Percentiles rank a stretch among this genome's conserved stretches.
Evolutionary conservation across 2,888 invertebrate species (phyloP).

Genomic region (Prosopocoilus inquinatus): DNA sequence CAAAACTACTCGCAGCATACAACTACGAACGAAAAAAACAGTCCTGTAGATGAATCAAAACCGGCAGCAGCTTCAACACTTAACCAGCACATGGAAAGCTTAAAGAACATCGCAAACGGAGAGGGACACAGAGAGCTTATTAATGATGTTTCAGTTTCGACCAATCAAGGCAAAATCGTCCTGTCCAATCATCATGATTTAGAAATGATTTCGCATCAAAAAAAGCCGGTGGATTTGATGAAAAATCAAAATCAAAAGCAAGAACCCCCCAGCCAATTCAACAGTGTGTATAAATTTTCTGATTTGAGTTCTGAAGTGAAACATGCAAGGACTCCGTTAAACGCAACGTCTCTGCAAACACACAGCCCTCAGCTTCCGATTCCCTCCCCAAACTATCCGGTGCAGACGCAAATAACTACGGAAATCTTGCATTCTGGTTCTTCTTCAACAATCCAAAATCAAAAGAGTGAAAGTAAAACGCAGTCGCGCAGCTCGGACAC

Average conservation of each 20-base stretch:
- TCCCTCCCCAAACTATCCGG: slow-evolving; percentile 46
- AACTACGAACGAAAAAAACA: background rate
- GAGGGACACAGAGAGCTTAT: background rate
- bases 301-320: slow-evolving; percentile 43
- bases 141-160: background rate
- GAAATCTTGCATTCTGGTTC: slow-evolving; percentile 5
- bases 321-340: slow-evolving; percentile 43
- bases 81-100: background rate
- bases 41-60: background rate
- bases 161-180: background rate
- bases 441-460: background rate
- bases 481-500: slow-evolving; percentile 14
- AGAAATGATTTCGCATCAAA: background rate
- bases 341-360: slow-evolving; percentile 37
- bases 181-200: background rate
- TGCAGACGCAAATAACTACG: slow-evolving; percentile 35
- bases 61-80: background rate
- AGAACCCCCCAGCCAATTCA: slow-evolving; percentile 35
- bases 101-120: background rate
- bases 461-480: slow-evolving; percentile 9
- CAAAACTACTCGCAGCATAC: background rate
- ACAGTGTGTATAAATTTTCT: slow-evolving; percentile 27
- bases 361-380: slow-evolving; percentile 46
- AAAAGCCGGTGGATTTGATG: background rate
- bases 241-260: slow-evolving; percentile 44